Conservation (phyloP, 2,797 vertebrate genomes). For the Podarcis lilfordi region DNA sequence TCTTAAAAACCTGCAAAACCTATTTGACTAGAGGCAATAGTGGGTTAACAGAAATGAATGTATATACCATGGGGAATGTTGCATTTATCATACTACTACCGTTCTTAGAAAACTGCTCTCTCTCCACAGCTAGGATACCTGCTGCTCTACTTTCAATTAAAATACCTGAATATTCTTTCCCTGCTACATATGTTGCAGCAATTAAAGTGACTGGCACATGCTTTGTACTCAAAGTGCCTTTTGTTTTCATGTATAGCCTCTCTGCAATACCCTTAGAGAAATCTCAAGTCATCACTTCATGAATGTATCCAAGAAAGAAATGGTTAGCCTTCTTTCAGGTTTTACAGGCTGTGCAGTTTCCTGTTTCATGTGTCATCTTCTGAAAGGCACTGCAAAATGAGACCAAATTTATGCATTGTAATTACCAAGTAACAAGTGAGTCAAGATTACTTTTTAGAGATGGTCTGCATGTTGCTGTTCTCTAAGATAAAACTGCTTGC, state of each 20-base stretch:
- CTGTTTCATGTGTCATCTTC: conserved; percentile 40
- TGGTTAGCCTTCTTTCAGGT: conserved; percentile 2
- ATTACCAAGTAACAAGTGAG: conserved; percentile 32
- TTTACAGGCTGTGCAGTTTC: conserved; percentile 46
- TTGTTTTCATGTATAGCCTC: conserved; percentile 43
- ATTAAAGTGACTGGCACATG: conserved; percentile 24
- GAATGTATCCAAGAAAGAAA: conserved; percentile 33
- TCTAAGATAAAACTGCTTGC: conserved; percentile 4
- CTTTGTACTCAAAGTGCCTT: conserved; percentile 11
- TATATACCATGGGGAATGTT: not conserved
- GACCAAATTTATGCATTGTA: not conserved
- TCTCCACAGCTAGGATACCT: not conserved
- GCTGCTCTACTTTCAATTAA: not conserved
- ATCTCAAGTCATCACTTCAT: conserved; percentile 11
- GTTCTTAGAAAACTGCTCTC: not conserved
- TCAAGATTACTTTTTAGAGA: conserved; percentile 14
- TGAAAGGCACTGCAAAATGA: conserved; percentile 28
- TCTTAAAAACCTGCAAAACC: not conserved
- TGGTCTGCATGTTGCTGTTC: conserved; percentile 32
- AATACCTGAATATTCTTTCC: conserved; percentile 27
- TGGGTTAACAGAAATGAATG: not conserved
- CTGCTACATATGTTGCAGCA: conserved; percentile 35
- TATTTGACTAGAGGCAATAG: not conserved
- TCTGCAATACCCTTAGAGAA: conserved; percentile 51
- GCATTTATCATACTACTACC: not conserved